Percentiles rank a stretch among this genome's conserved stretches.
Conservation (phyloP, 2,888 invertebrate genomes). For the Rotaria sp. region DNA sequence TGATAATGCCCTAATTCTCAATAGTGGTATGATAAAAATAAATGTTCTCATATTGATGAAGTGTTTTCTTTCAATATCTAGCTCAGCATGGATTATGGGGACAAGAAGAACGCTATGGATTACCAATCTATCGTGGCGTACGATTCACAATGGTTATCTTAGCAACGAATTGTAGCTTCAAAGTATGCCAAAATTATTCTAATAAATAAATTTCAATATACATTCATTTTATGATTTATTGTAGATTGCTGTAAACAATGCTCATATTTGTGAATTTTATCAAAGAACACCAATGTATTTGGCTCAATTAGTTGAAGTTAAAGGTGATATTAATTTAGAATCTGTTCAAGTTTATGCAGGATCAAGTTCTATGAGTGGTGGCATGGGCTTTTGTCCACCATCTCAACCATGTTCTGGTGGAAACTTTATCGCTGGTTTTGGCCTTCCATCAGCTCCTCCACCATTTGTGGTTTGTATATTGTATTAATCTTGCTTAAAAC, state of each 20-base stretch:
- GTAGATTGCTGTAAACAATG: background rate
- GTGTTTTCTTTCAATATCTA: background rate
- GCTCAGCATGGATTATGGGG: background rate
- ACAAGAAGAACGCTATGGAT: background rate
- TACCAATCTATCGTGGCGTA: background rate
- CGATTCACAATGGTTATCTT: background rate
- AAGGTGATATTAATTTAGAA: conserved; percentile 12
- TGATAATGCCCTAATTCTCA: background rate
- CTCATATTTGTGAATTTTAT: background rate
- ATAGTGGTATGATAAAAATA: background rate
- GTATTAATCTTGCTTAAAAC: too few relatives aligned
- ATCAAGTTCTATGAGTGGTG: too few relatives aligned
- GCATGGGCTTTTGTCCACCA: background rate
- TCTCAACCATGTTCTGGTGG: too few relatives aligned
- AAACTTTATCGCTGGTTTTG: background rate
- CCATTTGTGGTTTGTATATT: too few relatives aligned
- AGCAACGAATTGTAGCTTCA: background rate
- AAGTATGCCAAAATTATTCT: background rate
- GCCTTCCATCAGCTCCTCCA: background rate
- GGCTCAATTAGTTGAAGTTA: background rate
- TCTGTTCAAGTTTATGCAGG: background rate
- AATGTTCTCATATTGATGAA: too few relatives aligned
- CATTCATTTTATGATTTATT: background rate
- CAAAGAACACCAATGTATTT: background rate
- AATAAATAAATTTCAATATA: too few relatives aligned